Conservation (phyloP, 2,797 vertebrate species). For the Alosa sapidissima region DNA sequence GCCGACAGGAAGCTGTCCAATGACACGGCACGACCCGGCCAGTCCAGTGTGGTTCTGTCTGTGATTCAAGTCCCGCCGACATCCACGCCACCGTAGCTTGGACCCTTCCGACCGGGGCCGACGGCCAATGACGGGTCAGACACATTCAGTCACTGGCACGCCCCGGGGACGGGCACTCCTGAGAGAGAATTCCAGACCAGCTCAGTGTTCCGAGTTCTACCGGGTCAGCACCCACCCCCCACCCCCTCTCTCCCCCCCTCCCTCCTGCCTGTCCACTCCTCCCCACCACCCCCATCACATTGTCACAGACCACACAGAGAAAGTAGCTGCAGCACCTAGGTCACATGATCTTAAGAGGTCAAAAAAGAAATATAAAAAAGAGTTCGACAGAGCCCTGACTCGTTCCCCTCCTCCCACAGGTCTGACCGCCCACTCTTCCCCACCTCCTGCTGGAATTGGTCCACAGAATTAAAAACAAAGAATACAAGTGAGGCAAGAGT, state of each 20-base stretch:
- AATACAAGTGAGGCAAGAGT: slow-evolving; percentile 28
- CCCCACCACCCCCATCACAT: not conserved
- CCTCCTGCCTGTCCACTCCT: not conserved
- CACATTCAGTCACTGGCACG: slow-evolving; percentile 79
- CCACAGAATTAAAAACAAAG: slow-evolving; percentile 63
- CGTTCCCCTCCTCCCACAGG: not conserved
- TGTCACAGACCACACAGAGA: slow-evolving; percentile 22
- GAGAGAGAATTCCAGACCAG: slow-evolving; percentile 86
- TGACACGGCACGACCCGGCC: slow-evolving; percentile 25
- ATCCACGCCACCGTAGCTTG: slow-evolving; percentile 59
- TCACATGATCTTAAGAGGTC: slow-evolving; percentile 63
- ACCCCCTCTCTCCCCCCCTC: not conserved
- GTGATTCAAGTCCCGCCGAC: slow-evolving; percentile 50
- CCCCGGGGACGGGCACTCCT: slow-evolving; percentile 69
- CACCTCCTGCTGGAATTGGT: slow-evolving; percentile 69
- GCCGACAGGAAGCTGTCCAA: slow-evolving; percentile 51
- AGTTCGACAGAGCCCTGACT: slow-evolving; percentile 13
- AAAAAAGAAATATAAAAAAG: slow-evolving; percentile 57
- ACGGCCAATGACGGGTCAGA: slow-evolving; percentile 71
- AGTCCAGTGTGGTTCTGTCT: slow-evolving; percentile 41
- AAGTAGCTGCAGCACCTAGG: slow-evolving; percentile 53
- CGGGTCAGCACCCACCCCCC: slow-evolving; percentile 35
- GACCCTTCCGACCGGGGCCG: slow-evolving; percentile 63
- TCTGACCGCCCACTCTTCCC: not conserved
- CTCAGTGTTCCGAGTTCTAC: slow-evolving; percentile 77